phyloP scores from a whole-genome alignment of 1,140 invertebrate species.

The Pemphigus obesinymphae region DNA sequence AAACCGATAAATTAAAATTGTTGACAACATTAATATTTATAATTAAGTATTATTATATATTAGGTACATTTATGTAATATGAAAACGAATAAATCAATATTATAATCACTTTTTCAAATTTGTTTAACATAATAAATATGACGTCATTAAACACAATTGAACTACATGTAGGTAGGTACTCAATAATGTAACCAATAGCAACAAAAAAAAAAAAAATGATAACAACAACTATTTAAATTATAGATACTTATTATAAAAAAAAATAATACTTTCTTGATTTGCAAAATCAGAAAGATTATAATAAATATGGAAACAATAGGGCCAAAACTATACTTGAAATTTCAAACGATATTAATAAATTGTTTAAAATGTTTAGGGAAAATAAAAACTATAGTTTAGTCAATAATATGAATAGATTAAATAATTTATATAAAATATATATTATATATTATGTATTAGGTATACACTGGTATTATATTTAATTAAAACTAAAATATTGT shows the following conservation, averaged over 20 bases:
- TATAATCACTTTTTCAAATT: neutral
- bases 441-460: too few species aligned
- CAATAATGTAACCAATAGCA: constrained; percentile 16
- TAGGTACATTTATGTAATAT: too few species aligned
- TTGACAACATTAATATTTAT: neutral
- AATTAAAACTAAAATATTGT: too few species aligned
- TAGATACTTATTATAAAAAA: neutral
- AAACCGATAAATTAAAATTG: neutral
- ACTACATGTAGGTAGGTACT: too few species aligned
- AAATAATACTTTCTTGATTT: neutral
- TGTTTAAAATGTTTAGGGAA: too few species aligned
- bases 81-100: neutral
- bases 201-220: constrained; percentile 18
- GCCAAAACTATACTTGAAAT: too few species aligned
- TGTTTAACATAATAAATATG: neutral
- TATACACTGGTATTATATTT: too few species aligned
- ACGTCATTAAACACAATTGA: constrained; percentile 10
- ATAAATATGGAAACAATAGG: neutral
- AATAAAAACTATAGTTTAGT: too few species aligned
- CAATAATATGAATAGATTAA: too few species aligned
- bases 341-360: too few species aligned
- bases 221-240: neutral
- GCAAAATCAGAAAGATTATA: neutral
- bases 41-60: neutral
- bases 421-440: too few species aligned